A percentile compares a stretch with the other conserved stretches of the same genome.
phyloP scores from a whole-genome alignment of 2,888 invertebrate species.

The Acronicta aceris region DNA sequence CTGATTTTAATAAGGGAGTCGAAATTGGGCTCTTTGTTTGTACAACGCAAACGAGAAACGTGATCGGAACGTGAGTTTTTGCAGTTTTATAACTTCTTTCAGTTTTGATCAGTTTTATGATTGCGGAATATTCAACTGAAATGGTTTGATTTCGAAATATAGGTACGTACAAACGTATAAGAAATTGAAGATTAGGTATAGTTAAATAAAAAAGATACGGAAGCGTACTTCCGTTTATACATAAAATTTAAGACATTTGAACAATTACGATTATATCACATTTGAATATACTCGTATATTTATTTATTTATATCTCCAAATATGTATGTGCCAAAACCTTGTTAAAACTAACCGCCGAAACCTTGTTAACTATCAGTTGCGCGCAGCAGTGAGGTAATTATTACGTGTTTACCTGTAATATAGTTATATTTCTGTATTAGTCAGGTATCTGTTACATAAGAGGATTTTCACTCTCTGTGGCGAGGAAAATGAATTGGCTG shows the following conservation, averaged over 20 bases:
- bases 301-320: slow-evolving; percentile 24
- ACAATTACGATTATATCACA: not conserved
- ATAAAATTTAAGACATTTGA: slow-evolving; percentile 6
- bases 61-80: not conserved
- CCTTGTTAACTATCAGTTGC: slow-evolving; percentile 33
- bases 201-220: slow-evolving; percentile 2
- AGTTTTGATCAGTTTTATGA: not conserved
- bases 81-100: slow-evolving; percentile 4
- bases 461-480: slow-evolving; percentile 12
- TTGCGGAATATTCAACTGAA: not conserved
- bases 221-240: slow-evolving; percentile 14
- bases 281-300: not conserved
- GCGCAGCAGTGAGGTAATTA: slow-evolving; percentile 14
- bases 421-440: slow-evolving; percentile 12
- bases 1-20: not conserved
- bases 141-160: too few species aligned
- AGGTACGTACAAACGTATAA: not conserved
- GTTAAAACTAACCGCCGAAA: slow-evolving; percentile 26
- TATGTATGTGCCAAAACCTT: slow-evolving; percentile 30
- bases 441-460: not conserved
- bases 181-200: not conserved
- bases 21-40: not conserved
- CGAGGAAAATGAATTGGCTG: slow-evolving; percentile 26
- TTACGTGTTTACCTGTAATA: slow-evolving; percentile 18
- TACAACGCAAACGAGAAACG: not conserved